phyloP scores from a whole-genome alignment of 2,113 vertebrate genomes.

The Boleophthalmus pectinirostris region DNA sequence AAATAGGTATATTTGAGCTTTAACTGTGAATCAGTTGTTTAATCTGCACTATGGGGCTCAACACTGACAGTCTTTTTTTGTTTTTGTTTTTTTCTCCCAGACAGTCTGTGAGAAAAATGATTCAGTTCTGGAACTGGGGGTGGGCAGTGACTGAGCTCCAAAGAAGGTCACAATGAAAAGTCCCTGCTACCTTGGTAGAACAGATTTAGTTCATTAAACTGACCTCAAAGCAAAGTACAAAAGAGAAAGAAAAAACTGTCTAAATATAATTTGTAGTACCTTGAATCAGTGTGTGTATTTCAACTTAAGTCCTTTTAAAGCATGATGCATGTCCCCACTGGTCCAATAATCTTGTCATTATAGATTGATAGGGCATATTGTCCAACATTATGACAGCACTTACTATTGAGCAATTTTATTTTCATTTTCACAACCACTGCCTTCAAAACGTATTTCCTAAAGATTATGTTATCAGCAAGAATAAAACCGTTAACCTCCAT shows the following conservation, averaged over 20 bases:
- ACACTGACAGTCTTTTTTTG: too few relatives aligned
- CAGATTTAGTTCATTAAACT: not conserved
- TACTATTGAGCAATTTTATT: not conserved
- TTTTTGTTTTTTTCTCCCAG: too few relatives aligned
- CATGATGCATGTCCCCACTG: not conserved
- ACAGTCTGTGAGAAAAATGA: too few relatives aligned
- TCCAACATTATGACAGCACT: not conserved
- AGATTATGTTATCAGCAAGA: conserved; percentile 27
- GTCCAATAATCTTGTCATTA: not conserved
- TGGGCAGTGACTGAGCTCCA: too few relatives aligned
- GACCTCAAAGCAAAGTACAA: not conserved
- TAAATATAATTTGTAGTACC: not conserved
- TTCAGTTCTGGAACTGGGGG: too few relatives aligned
- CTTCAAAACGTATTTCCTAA: conserved; percentile 31
- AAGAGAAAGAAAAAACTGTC: not conserved
- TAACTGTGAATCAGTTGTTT: too few relatives aligned
- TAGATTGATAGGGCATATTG: not conserved
- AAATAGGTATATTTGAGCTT: not conserved
- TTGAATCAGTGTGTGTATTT: not conserved
- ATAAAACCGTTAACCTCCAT: conserved; percentile 36
- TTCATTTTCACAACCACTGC: not conserved
- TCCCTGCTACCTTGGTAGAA: not conserved
- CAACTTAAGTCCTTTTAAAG: not conserved
- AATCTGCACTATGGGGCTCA: too few relatives aligned
- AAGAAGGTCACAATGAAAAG: not conserved